Percentiles rank a stretch among this genome's conserved stretches.
Evolutionary conservation across 2,888 invertebrate species (phyloP).

Genomic region (Cactoblastis cactorum): DNA sequence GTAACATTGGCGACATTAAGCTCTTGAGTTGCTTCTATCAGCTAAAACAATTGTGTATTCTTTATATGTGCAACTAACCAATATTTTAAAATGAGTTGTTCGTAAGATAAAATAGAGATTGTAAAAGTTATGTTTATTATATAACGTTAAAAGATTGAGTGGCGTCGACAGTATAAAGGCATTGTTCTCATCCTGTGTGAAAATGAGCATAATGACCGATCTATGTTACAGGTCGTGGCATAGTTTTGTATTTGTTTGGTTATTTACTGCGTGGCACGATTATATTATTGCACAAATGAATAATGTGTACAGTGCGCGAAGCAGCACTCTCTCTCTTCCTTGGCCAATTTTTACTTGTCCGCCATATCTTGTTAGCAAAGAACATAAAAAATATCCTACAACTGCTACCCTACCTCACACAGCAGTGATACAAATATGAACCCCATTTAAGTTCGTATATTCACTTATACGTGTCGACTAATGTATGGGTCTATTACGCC

Average conservation of each 20-base stretch:
- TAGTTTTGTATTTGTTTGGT: not conserved
- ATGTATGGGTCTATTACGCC: too few relatives aligned
- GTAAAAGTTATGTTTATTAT: too few relatives aligned
- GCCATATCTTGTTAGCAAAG: not conserved
- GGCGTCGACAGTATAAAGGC: too few relatives aligned
- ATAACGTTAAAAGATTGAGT: too few relatives aligned
- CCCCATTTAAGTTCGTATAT: not conserved
- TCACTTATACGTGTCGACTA: too few relatives aligned
- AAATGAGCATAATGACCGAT: too few relatives aligned
- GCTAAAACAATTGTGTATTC: too few relatives aligned
- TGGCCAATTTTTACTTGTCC: not conserved
- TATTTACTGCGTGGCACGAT: not conserved
- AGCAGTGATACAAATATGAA: not conserved
- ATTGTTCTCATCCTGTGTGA: too few relatives aligned
- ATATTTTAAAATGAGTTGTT: too few relatives aligned
- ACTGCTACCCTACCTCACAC: not conserved
- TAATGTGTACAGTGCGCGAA: not conserved
- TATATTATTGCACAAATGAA: constrained; percentile 2
- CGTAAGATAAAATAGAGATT: too few relatives aligned
- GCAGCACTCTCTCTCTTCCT: not conserved
- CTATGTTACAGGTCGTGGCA: not conserved
- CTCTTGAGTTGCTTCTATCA: not conserved
- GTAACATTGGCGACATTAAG: constrained; percentile 2
- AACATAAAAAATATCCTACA: constrained; percentile 1
- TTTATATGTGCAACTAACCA: too few relatives aligned